phyloP scores from a whole-genome alignment of 2,888 invertebrate species.

The Hermodice carunculata region DNA sequence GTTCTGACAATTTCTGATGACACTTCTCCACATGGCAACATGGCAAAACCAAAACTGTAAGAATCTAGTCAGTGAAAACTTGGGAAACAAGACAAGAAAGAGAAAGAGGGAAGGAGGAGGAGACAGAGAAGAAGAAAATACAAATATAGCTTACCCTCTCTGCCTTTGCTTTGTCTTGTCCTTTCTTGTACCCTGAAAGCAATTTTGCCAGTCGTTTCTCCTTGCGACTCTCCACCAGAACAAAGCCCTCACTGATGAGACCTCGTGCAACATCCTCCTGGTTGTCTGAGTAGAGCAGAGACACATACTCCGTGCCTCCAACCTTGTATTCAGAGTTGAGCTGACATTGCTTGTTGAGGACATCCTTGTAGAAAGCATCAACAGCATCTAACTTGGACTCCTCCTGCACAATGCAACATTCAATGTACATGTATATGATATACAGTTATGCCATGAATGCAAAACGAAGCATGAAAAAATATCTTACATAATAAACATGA shows the following conservation, averaged over 20 bases:
- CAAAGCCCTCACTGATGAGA: constrained; percentile 87
- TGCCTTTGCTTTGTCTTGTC: constrained; percentile 88
- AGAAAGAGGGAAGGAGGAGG: too few relatives aligned
- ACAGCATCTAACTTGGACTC: constrained; percentile 85
- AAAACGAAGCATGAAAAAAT: too few relatives aligned
- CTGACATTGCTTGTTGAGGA: constrained; percentile 81
- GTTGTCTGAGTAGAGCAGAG: constrained; percentile 54
- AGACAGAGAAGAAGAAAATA: too few relatives aligned
- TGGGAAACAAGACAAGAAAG: too few relatives aligned
- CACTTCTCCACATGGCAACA: too few relatives aligned
- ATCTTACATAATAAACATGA: too few relatives aligned
- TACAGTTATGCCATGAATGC: too few relatives aligned
- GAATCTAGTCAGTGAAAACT: too few relatives aligned
- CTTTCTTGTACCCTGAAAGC: constrained; percentile 84
- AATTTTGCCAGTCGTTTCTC: constrained; percentile 84
- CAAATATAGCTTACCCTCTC: constrained; percentile 73
- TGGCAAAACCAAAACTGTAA: too few relatives aligned
- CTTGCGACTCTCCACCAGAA: constrained; percentile 82
- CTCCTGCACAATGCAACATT: constrained; percentile 68
- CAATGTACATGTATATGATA: neutral
- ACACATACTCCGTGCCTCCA: constrained; percentile 60
- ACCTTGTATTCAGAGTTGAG: constrained; percentile 86
- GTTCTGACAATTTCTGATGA: too few relatives aligned
- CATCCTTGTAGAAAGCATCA: constrained; percentile 77
- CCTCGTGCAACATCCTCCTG: constrained; percentile 82